Base-by-base conservation (phyloP, 1,140 invertebrate species). In the Oreohelix idahoensis region DNA sequence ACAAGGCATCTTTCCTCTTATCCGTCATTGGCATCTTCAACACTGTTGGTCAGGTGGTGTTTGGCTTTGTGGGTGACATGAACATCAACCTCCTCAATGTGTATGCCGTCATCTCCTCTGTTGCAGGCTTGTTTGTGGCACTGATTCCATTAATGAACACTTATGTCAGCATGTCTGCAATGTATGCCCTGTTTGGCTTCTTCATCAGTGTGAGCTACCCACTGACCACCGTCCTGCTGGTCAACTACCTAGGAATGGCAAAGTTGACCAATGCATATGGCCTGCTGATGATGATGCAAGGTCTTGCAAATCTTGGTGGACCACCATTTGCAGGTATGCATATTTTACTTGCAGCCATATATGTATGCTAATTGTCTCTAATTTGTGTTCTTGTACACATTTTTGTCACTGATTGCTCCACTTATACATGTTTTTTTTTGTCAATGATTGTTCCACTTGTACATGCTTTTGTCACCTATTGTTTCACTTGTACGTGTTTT, bases 31-130 rank as follows among this genome's bases (percentile, higher is more conserved):
- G 94, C 32, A 92, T 93, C 32, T 89, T 91, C 26, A 93, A 93
- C 81, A 93, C 90, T 11, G 38, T 93, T 58, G 97, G 92, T 1
- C 93, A 97, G 96, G 95, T 98, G 66, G 91, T 97, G 0, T 94
- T 97, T 69, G 97, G 97, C 53, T 97, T 96, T 94, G 94, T 96
- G 70, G 97, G 97, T 20, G 97, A 98, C 91, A 94, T 95, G 90
- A 71, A 85, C 29, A 84, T 89, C 15, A 89, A 92, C 82, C 80
- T 89, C 29, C 83, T 86, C 0, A 13, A 89, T 13, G 71, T 93
- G 17, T 93, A 93, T 86, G 90, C 86, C 13, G 63, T 90, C 15
- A 88, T 88, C 0, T 84, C 86, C n/a, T 84, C 89, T 36, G n/a
- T 88, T 1, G 88, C 88, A 73, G 90, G 90, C 4, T 32, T 89